Percentiles rank a stretch among this genome's conserved stretches.
Evolutionary conservation across 2,797 vertebrate genomes (phyloP).

Genomic region (Eutrigla gurnardus): DNA sequence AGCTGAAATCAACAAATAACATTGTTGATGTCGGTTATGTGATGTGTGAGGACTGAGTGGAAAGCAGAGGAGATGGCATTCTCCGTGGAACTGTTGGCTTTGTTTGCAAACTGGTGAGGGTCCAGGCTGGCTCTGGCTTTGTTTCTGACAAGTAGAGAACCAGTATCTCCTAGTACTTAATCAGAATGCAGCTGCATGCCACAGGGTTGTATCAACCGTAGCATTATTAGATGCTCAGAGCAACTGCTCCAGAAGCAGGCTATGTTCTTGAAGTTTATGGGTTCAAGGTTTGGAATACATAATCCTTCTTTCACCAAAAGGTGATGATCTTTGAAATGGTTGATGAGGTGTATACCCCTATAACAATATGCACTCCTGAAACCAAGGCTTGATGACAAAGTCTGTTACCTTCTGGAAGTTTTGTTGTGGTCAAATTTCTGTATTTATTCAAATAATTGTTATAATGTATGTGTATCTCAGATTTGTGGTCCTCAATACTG

Average conservation of each 20-base stretch:
- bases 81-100: too few species aligned
- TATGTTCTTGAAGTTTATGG: background rate
- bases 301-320: background rate
- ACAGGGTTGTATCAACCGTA: too few species aligned
- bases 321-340: background rate
- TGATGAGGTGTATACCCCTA: background rate
- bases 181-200: too few species aligned
- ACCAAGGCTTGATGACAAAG: background rate
- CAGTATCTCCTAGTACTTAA: too few species aligned
- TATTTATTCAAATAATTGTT: slow-evolving; percentile 1
- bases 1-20: too few species aligned
- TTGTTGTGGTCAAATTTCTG: background rate
- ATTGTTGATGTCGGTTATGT: too few species aligned
- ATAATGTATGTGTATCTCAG: background rate
- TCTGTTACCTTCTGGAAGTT: background rate
- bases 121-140: too few species aligned
- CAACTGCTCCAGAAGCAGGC: background rate
- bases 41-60: too few species aligned
- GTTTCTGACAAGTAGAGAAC: too few species aligned
- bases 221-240: background rate
- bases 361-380: background rate
- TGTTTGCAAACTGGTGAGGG: too few species aligned
- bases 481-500: background rate
- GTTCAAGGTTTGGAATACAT: background rate
- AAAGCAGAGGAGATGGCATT: too few species aligned